phyloP scores from a whole-genome alignment of 1,140 invertebrate species.

The Hydropsyche tenuis region DNA sequence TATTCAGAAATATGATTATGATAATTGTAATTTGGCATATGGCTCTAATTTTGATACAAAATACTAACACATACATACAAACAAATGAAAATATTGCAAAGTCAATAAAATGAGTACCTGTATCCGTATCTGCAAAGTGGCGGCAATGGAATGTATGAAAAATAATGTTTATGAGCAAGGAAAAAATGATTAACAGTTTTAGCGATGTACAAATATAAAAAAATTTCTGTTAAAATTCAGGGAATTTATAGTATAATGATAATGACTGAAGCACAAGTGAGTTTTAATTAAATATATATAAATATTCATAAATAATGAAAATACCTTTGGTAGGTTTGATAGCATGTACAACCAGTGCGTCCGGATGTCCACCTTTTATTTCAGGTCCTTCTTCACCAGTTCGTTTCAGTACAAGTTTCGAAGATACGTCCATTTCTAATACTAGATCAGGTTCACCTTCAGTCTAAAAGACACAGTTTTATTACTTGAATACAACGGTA shows the following conservation, averaged over 20 bases:
- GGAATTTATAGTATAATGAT: background rate
- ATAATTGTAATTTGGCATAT: too few relatives aligned
- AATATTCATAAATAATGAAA: background rate
- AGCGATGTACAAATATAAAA: background rate
- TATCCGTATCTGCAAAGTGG: slow-evolving; percentile 63
- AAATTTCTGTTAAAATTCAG: background rate
- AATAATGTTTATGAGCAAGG: background rate
- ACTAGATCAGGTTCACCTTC: slow-evolving; percentile 61
- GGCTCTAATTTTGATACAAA: too few relatives aligned
- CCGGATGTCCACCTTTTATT: slow-evolving; percentile 86
- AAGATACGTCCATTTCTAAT: slow-evolving; percentile 77
- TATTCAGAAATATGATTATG: too few relatives aligned
- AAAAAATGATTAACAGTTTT: background rate
- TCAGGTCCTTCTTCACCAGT: slow-evolving; percentile 86
- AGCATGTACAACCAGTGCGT: slow-evolving; percentile 92
- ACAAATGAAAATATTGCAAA: background rate
- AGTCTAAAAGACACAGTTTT: too few relatives aligned
- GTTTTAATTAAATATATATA: background rate
- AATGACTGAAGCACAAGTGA: background rate
- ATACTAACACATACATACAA: too few relatives aligned
- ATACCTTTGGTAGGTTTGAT: slow-evolving; percentile 87
- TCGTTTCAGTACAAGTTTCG: slow-evolving; percentile 78
- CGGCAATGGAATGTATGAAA: background rate
- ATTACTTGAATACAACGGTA: too few relatives aligned
- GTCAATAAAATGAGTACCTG: slow-evolving; percentile 56